Evolutionary conservation across 2,888 invertebrate genomes (phyloP), one percentile per base, ranked within the genome.

Genomic region (Plagodis dolabraria): DNA sequence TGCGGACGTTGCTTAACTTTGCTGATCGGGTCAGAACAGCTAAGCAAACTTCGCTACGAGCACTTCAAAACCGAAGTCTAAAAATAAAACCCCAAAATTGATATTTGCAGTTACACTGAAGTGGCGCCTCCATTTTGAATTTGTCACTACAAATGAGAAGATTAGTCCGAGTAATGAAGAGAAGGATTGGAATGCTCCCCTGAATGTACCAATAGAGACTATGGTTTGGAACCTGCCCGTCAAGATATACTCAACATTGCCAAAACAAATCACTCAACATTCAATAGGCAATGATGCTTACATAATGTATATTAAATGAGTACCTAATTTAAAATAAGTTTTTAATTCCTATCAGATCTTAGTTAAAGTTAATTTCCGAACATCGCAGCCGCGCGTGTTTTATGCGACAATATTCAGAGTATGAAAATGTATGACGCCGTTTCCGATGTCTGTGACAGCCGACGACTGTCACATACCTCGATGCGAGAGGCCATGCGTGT

Each of bases 161-260:
- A 90, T 96, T 52, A 90, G 94, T 62, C 93, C 94, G 34, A 94
- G 94, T 6, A 77, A 82, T 48, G 93, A 93, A 59, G 93, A 94
- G 34, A 91, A 94, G 34, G 94, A 94, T 42, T 98, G 98, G 96
- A 96, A 96, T 74, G 98, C 97, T 0, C 98, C 99, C 0, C 91
- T 95, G 2, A 95, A 96, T 67, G 93, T 99, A 36, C 96, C 97
- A 9, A 98, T 99, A 60, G 99, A 99, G 89, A 99, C 99, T 0
- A 99, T 99, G 98, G 96, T 98, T 10, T 99, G 99, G 99, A 98
- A 99, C 89, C 93, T 99, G 55, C 99, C 99, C 0, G 96, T 99
- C 54, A 97, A 97, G 78, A 95, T 99, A 60, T 98, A 97, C 87
- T 97, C 99, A 0, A 98, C 99, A 6, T 95, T 97, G 67, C 98